phyloP scores from a whole-genome alignment of 2,888 invertebrate species.

The Helicoverpa assulta region DNA sequence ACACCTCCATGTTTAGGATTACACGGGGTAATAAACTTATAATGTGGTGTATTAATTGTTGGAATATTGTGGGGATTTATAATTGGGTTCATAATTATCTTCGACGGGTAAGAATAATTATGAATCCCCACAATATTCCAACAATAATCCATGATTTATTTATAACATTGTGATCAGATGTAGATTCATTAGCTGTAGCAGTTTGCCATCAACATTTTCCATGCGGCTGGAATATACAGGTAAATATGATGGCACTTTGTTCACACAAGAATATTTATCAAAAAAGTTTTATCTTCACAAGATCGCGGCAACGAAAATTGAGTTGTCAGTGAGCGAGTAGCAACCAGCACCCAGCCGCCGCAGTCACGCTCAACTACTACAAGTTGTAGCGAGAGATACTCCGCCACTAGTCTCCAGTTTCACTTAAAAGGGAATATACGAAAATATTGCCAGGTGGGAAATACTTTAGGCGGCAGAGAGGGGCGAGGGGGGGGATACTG shows the following conservation, averaged over 20 bases:
- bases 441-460: constrained; percentile 42
- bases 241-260: neutral
- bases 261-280: constrained; percentile 16
- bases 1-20: neutral
- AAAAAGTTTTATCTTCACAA: constrained; percentile 5
- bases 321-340: constrained; percentile 7
- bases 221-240: neutral
- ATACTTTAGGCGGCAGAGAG: neutral
- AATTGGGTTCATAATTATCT: neutral
- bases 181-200: neutral
- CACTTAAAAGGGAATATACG: constrained; percentile 36
- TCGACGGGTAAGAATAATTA: too few relatives aligned
- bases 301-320: constrained; percentile 6
- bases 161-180: neutral
- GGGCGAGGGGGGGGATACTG: neutral
- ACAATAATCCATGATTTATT: too few relatives aligned
- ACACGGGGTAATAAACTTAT: constrained; percentile 6
- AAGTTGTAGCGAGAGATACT: constrained; percentile 15
- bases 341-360: constrained; percentile 5
- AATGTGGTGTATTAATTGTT: neutral
- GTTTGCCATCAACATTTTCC: neutral
- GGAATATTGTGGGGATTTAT: neutral
- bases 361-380: constrained; percentile 9
- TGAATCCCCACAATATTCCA: too few relatives aligned
- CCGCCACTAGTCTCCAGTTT: constrained; percentile 41